Base-by-base conservation (phyloP, 2,797 vertebrate genomes). In the Trichosurus vulpecula region DNA sequence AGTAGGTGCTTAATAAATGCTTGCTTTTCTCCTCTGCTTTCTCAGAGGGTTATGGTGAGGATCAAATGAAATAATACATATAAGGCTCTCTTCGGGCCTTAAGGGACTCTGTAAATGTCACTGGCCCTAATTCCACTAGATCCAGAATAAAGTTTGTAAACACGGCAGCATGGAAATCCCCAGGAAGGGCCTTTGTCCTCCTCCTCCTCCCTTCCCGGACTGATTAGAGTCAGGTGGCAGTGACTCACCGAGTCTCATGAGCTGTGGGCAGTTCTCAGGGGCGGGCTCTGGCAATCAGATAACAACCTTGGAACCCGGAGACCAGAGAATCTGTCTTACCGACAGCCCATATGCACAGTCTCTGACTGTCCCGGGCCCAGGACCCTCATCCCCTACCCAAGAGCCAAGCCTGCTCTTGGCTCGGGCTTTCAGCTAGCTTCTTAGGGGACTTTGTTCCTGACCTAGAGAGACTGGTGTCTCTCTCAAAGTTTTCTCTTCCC, bases 221-320 rank as follows among this genome's bases (percentile, higher is more conserved):
- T 47, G n/a, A 16, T 81, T 57, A 56, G 16, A 55, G 55, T 95
- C 93, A 95, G 92, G 91, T 95, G 96, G 93, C 92, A 31, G 12
- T 90, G 90, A 90, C 31, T 90, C 90, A 90, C 12, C 14, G 0
- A 10, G 94, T 90, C 90, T n/a, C 66, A 92, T 96, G 96, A 96
- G 93, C 53, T 30, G 90, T 94, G 47, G 87, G 81, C 52, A 30
- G 35, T 81, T 41, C 74, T 47, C 19, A n/a, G n/a, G n/a, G 74
- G 16, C 74, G 14, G 61, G 61, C 61, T 56, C 61, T 22, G 19
- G 61, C 35, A 74, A 6, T 25, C 57, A 52, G 66, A 11, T 41
- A 81, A 81, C n/a, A 47, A 19, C 35, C 22, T 10, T n/a, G 74
- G n/a, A 81, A 27, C 74, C 16, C 81, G 74, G 0, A 47, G n/a